Evolutionary conservation across 2,888 invertebrate genomes (phyloP), one percentile per base, ranked within the genome.

Genomic region (Sthenelais limicola): DNA sequence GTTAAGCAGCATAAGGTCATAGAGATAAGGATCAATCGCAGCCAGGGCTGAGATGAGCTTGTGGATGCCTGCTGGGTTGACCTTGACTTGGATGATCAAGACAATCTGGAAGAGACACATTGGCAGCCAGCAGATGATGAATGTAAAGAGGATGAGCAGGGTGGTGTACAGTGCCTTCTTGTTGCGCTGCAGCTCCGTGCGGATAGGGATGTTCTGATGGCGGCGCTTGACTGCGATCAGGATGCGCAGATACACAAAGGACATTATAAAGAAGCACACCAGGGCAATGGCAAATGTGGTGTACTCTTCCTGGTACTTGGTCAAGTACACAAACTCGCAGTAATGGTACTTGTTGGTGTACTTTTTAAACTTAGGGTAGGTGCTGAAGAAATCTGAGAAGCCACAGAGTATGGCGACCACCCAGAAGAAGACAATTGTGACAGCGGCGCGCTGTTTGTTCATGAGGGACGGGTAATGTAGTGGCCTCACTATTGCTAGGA

Each of bases 281-380:
- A 83, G 70, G 0, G 82, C 80, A 2, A 81, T 75, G 15, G 75
- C 76, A 32, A 83, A 80, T 9, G 82, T 74, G 7, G 82, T 72
- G 71, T 80, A 84, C 56, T 84, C 84, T 1, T 80, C 80, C 38
- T 83, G 80, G 73, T 80, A 84, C 21, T 76, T 76, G 1, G 78
- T 78, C 49, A 77, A 77, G 76, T 79, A 76, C 24, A 83, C 79
- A 28, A 75, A 79, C 70, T 84, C 82, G 75, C 85, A 85, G 76
- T 79, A 83, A 72, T 83, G 73, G 58, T 58, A 73, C 47, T 70
- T 62, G 47, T 71, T 74, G 26, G 62, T 49, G 32, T 69, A 74
- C 21, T 75, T 58, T 9, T 43, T 26, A 54, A 76, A 74, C 21
- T 74, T 54, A 30, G 54, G 62, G 21, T 51, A 43, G 3, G 52